Base-by-base conservation (phyloP, 2,797 vertebrate genomes). In the Furcifer pardalis region DNA sequence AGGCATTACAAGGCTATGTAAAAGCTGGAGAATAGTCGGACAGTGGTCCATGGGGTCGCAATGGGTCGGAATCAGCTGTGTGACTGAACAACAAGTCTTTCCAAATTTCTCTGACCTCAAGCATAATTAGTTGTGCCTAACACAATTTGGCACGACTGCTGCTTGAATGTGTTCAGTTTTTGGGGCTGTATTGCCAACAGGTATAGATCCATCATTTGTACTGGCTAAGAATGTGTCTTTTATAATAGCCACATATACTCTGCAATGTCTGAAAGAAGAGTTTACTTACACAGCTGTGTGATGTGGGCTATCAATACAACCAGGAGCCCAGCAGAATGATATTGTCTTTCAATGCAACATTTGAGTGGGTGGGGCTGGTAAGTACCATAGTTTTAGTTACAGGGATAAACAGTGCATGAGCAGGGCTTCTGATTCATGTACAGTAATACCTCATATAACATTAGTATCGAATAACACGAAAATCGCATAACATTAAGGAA, bases 1-100 rank as follows among this genome's bases (percentile, higher is more conserved):
- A 72, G 79, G 68, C 60, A 81, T 81, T 81, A 81, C 49, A 72
- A 60, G 56, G 56, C 7, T 42, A 37, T n/a, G 44, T 49, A 59
- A 71, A 72, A 72, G 68, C 68, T 32, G 52, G 17, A 60, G 35
- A 72, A 56, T 81, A 44, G 52, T n/a, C n/a, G n/a, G n/a, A n/a
- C n/a, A n/a, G n/a, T n/a, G n/a, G n/a, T n/a, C n/a, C n/a, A n/a
- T n/a, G n/a, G n/a, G n/a, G n/a, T n/a, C n/a, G n/a, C n/a, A n/a
- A n/a, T n/a, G n/a, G n/a, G n/a, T n/a, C n/a, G n/a, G n/a, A n/a
- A n/a, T n/a, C n/a, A n/a, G n/a, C n/a, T n/a, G n/a, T n/a, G n/a
- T n/a, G n/a, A n/a, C n/a, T n/a, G n/a, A n/a, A n/a, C n/a, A n/a
- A n/a, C n/a, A n/a, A n/a, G n/a, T 68, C 52, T 72, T 81, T 44